phyloP scores from a whole-genome alignment of 2,888 invertebrate species.

The Microctonus aethiopoides region DNA sequence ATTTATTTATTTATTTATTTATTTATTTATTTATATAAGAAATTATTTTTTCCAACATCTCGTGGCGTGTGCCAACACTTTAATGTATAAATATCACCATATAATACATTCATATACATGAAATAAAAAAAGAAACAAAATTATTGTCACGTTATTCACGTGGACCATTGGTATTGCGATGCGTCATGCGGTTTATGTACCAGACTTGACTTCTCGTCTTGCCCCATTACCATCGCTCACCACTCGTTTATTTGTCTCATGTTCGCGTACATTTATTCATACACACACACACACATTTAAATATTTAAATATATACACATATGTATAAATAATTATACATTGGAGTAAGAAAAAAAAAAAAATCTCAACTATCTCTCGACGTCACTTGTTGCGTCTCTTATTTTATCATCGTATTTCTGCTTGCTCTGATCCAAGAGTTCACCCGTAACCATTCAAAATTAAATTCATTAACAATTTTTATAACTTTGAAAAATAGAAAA shows the following conservation, averaged over 20 bases:
- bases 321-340: neutral
- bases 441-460: neutral
- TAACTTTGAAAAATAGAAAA: neutral
- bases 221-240: constrained; percentile 7
- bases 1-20: neutral
- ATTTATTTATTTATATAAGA: neutral
- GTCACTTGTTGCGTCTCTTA: constrained; percentile 9
- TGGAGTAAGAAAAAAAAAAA: neutral
- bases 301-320: no score
- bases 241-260: neutral
- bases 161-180: neutral
- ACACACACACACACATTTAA: no score
- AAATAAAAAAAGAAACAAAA: neutral
- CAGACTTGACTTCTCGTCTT: constrained; percentile 5
- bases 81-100: neutral
- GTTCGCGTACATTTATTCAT: neutral
- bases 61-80: neutral
- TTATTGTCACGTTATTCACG: constrained; percentile 8
- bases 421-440: neutral
- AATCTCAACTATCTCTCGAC: neutral
- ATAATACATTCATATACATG: neutral
- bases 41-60: neutral
- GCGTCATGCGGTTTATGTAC: constrained; percentile 10
- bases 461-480: neutral
- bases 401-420: neutral